Evolutionary conservation across 30 jellyfish, hydroid and myxozoan species (phyloP).

Genomic region (Turritopsis dohrnii): DNA sequence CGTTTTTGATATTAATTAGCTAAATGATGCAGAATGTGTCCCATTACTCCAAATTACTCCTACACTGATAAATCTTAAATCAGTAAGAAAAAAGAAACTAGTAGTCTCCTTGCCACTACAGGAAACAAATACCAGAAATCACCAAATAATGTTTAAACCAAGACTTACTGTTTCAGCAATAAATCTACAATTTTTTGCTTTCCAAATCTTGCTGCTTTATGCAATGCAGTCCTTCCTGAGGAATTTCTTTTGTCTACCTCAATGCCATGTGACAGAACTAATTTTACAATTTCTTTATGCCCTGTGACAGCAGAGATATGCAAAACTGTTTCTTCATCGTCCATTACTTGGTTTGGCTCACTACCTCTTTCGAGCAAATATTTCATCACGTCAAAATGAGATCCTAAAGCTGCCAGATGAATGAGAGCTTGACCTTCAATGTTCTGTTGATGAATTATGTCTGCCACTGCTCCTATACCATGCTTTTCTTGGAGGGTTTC

Average conservation of each 20-base stretch:
- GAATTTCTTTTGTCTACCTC: constrained; percentile 62
- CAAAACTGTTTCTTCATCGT: constrained; percentile 68
- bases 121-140: no score
- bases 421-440: constrained; percentile 80
- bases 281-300: constrained; percentile 47
- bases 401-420: constrained; percentile 78
- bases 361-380: constrained; percentile 75
- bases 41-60: no score
- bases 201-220: constrained; percentile 74
- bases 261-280: constrained; percentile 60
- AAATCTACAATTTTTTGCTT: constrained; percentile 44
- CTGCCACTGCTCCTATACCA: constrained; percentile 53
- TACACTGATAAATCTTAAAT: not conserved
- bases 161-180: constrained; percentile 52
- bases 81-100: not conserved
- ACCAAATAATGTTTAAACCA: not conserved
- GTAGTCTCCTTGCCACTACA: not conserved
- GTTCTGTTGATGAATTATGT: constrained; percentile 43
- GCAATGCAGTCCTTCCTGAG: constrained; percentile 78
- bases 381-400: constrained; percentile 59
- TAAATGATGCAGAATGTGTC: no score
- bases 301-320: constrained; percentile 91
- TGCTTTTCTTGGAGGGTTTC: constrained; percentile 40
- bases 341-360: constrained; percentile 63
- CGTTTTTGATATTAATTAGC: no score